Base-by-base conservation (phyloP, 30 jellyfish, hydroid and myxozoan genomes). In the Aurelia aurita complex sp. Pacific region DNA sequence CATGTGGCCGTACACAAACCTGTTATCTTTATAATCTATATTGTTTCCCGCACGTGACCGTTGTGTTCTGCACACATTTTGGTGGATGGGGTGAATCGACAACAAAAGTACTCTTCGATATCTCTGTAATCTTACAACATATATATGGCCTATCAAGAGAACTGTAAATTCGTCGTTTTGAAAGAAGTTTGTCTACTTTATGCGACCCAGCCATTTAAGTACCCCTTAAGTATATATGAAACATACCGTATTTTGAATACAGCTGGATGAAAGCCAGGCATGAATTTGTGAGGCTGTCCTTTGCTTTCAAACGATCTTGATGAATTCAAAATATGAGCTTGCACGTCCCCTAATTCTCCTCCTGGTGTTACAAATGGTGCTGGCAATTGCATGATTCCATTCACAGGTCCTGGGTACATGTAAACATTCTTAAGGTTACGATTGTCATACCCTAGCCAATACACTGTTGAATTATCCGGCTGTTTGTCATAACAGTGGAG, bases 381-480 rank as follows among this genome's bases (percentile, higher is more conserved):
- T 3, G 94, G 94, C 46, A 85, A 43, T 43, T 54, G 23, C 0
- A 85, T 74, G 33, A 85, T 74, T 7, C 87, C 87, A 52, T 85
- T 85, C 34, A 72, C 83, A 11, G 82, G 13, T 38, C 82, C 88
- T 35, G 17, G 46, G 32, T 63, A 6, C 77, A 85, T 7, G 59
- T 38, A 53, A 10, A 74, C 74, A 55, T 85, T 85, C 29, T 29
- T 76, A 5, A 72, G 78, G 68, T 85, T 85, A 14, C 43, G 65
- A 43, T 85, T 85, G 5, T 85, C 87, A 74, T 85, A 85, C n/a
- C 94, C 94, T 14, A 85, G 94, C 71, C 80, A 74, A 54, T n/a
- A 85, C 14, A 50, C 36, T 18, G 78, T 64, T 7, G 67, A 18
- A 57, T 64, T 65, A 36, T 42, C 52, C 12, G 61, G 54, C 19